These are phyloP conservation scores for Hippocampus zosterae DNA, from an alignment of 2,113 vertebrate species.

Conservation along the genomic window DNA sequence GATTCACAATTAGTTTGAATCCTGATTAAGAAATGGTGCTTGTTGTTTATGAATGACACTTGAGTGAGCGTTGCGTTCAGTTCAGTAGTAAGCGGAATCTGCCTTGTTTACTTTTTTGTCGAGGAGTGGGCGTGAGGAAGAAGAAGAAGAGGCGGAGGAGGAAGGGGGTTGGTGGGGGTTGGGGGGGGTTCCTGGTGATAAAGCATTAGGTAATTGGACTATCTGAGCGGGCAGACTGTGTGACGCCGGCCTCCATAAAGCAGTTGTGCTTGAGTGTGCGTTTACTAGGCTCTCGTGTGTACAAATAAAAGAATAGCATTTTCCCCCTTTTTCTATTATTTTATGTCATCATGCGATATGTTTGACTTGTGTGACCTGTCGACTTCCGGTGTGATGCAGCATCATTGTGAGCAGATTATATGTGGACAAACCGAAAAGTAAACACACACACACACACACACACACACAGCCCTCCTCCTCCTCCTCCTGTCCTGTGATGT, in stretches of 20 bases:
- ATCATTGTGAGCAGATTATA: conserved; percentile 10
- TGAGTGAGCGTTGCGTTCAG: neutral
- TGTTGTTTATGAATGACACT: neutral
- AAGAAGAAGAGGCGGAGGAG: neutral
- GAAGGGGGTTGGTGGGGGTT: conserved; percentile 12
- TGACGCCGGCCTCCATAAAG: conserved; percentile 73
- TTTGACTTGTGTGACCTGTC: neutral
- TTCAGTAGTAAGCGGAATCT: conserved; percentile 32
- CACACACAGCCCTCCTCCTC: conserved; percentile 25
- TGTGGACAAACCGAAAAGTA: conserved; percentile 24
- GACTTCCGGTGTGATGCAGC: neutral
- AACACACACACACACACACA: conserved; percentile 12
- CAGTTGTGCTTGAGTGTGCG: conserved; percentile 36
- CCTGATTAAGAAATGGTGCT: neutral
- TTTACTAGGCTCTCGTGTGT: conserved; percentile 1
- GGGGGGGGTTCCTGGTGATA: conserved; percentile 59
- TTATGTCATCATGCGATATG: neutral
- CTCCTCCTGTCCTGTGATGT: conserved; percentile 65
- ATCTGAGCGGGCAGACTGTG: conserved; percentile 73
- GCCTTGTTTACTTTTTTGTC: conserved; percentile 63
- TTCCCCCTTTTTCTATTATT: neutral
- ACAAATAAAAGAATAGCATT: neutral
- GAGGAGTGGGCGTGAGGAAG: conserved; percentile 5
- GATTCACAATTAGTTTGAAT: neutral
- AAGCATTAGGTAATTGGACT: conserved; percentile 74